phyloP scores from a whole-genome alignment of 1,140 invertebrate genomes.

The Physella acuta region DNA sequence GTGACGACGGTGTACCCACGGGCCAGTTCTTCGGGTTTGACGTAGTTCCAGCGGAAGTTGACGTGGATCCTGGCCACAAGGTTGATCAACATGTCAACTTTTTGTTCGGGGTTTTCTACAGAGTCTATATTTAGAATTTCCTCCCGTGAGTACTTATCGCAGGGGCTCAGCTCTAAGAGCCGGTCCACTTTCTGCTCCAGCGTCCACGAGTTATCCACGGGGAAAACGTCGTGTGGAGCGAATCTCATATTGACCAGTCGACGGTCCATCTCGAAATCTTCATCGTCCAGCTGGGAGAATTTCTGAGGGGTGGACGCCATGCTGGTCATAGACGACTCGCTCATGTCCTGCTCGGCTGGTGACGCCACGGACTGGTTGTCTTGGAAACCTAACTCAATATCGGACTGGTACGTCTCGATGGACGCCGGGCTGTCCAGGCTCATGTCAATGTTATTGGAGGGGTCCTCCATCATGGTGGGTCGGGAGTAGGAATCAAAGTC shows the following conservation, averaged over 20 bases:
- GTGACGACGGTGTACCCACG: conserved; percentile 16
- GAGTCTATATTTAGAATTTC: conserved; percentile 15
- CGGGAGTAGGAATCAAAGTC: conserved; percentile 18
- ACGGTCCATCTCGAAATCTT: neutral
- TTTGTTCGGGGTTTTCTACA: conserved; percentile 17
- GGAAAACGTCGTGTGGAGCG: conserved; percentile 21
- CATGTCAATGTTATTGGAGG: conserved; percentile 7
- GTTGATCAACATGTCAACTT: conserved; percentile 22
- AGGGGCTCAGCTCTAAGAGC: conserved; percentile 16
- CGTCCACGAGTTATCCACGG: conserved; percentile 10
- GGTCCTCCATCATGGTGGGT: conserved; percentile 7
- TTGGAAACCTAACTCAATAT: conserved; percentile 2
- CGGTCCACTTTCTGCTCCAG: conserved; percentile 14
- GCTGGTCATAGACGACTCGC: neutral
- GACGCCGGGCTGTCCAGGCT: conserved; percentile 17
- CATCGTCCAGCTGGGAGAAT: neutral
- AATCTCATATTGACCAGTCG: conserved; percentile 9
- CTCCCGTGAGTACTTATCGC: conserved; percentile 12
- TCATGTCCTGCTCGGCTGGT: neutral
- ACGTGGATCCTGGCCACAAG: conserved; percentile 10
- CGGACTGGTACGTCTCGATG: conserved; percentile 16
- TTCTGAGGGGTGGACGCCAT: conserved; percentile 1
- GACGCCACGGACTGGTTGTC: conserved; percentile 15
- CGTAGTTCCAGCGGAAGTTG: conserved; percentile 21
- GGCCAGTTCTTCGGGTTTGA: conserved; percentile 18